A percentile compares a stretch with the other conserved stretches of the same genome.
phyloP scores from a whole-genome alignment of 92 coral and sea anemone genomes.

The Montipora capitata region DNA sequence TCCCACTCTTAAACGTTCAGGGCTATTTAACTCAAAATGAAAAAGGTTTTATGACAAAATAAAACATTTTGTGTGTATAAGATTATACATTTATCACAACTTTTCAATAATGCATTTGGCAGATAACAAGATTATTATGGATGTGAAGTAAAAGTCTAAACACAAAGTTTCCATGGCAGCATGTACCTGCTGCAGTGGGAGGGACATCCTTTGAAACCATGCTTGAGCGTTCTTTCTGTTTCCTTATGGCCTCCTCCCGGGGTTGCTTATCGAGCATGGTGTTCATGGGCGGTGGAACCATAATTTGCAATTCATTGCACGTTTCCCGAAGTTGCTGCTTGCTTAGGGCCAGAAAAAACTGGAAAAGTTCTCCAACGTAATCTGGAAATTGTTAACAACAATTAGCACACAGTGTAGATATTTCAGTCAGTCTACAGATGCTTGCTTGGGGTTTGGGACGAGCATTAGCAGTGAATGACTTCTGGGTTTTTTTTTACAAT shows the following conservation, averaged over 20 bases:
- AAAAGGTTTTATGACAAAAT: too few species aligned
- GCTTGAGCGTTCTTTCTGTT: slow-evolving; percentile 5
- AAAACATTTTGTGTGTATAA: too few species aligned
- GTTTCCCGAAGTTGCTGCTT: slow-evolving; percentile 5
- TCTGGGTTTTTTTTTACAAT: background rate
- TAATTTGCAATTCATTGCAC: background rate
- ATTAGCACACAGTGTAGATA: too few species aligned
- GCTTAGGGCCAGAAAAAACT: slow-evolving; percentile 42
- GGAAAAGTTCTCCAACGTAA: slow-evolving; percentile 67
- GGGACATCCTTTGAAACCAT: slow-evolving; percentile 36
- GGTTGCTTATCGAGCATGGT: slow-evolving; percentile 25
- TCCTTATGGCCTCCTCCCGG: slow-evolving; percentile 60
- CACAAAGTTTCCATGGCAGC: background rate
- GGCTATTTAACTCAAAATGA: too few species aligned
- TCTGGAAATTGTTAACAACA: slow-evolving; percentile 9
- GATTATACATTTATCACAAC: background rate
- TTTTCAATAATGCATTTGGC: background rate
- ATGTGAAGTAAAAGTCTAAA: background rate
- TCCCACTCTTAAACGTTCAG: too few species aligned
- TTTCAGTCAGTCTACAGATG: background rate
- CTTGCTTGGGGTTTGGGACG: background rate
- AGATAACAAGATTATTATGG: too few species aligned
- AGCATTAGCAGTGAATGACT: background rate
- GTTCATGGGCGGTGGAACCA: background rate
- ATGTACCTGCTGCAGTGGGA: slow-evolving; percentile 16